Base-by-base conservation (phyloP, 2,888 invertebrate species). In the Ophioninae sp. region DNA sequence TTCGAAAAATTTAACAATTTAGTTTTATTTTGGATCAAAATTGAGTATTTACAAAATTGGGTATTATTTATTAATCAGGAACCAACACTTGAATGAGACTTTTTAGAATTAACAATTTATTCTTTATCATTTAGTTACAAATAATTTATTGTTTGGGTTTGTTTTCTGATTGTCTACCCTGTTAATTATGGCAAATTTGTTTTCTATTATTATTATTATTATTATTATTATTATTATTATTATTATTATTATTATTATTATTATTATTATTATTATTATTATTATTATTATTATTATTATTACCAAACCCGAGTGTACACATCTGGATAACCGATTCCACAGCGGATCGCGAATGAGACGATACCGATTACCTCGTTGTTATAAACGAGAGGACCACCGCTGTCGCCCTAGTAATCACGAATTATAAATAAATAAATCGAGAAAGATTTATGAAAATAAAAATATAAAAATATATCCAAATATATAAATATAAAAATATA, bases 301-400 rank as follows among this genome's bases (percentile, higher is more conserved):
- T 39, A 6, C 22, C 80, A 81, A 58, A 87, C 85, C 37, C 86
- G 77, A 1, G 86, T 83, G 41, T 85, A 87, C 10, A 74, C 78
- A 58, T 87, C 85, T 20, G 86, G 86, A 61, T 68, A 71, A 72
- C 83, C 85, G 8, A 64, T n/a, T 22, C 81, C 84, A 22, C 85
- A 85, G 20, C 37, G 9, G 6, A 59, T 20, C 8, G 72, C 68
- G 64, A 77, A 86, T 2, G 87, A 87, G 44, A 85, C 86, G 59
- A 87, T 58, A 10, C 86, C 86, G 8, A 86, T 82, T 30, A 87
- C 59, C 76, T 75, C 65, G 58, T 84, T 71, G 20, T 86, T 81
- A 71, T 86, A 84, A 30, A 82, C 84, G 39, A 86, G 65, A 51
- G 87, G 87, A 76, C 86, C 82, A 39, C 87, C 86, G 65, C 86